phyloP scores from a whole-genome alignment of 2,113 vertebrate genomes.

The Sigmodon hispidus region DNA sequence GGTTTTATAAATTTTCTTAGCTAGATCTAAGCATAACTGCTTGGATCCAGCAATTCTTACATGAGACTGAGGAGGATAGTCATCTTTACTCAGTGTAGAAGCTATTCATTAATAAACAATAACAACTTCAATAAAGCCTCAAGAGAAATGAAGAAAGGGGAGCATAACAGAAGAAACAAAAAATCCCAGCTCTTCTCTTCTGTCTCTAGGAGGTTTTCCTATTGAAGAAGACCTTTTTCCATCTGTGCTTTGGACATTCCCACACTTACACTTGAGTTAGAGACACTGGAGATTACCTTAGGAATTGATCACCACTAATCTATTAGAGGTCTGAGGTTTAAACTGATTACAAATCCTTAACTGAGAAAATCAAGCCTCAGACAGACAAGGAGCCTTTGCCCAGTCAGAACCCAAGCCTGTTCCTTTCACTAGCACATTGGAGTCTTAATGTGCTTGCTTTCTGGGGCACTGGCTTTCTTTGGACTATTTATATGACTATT shows the following conservation, averaged over 20 bases:
- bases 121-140: background rate
- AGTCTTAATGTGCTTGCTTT: background rate
- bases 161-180: no score
- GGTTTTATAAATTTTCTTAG: background rate
- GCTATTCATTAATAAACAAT: background rate
- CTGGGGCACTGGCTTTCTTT: background rate
- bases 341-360: background rate
- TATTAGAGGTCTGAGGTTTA: background rate
- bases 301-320: background rate
- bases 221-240: background rate
- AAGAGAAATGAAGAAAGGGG: background rate
- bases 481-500: background rate
- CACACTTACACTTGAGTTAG: background rate
- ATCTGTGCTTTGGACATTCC: background rate
- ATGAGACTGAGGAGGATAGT: background rate
- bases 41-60: background rate
- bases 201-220: background rate
- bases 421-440: background rate
- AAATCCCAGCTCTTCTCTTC: background rate
- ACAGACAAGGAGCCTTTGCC: background rate
- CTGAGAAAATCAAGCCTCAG: background rate
- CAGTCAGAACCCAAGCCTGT: background rate
- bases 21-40: background rate
- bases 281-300: background rate
- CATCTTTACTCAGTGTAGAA: background rate